Percentiles rank a stretch among this genome's conserved stretches.
phyloP scores from a whole-genome alignment of 2,113 vertebrate genomes.

The Pelodiscus sinensis region DNA sequence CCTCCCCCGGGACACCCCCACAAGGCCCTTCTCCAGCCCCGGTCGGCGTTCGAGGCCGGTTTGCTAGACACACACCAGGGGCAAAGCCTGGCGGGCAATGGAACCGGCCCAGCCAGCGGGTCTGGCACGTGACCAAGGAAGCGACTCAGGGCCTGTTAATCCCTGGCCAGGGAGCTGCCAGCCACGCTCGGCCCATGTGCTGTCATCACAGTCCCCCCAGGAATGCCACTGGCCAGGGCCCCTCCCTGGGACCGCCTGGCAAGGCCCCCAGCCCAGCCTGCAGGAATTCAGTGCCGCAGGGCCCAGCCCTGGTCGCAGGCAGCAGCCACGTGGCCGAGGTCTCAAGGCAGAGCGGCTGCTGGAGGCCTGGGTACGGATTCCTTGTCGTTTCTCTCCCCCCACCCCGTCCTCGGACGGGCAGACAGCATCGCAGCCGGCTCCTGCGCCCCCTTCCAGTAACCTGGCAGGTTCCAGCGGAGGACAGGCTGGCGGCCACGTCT shows the following conservation, averaged over 20 bases:
- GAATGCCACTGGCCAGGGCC: neutral
- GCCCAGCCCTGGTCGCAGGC: neutral
- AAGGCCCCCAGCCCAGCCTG: neutral
- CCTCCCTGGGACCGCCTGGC: neutral
- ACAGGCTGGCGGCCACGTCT: slow-evolving; percentile 85
- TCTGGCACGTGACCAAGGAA: neutral
- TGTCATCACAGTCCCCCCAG: neutral
- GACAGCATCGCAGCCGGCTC: neutral
- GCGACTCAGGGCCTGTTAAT: neutral
- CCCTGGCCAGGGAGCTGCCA: neutral
- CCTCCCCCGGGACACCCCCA: neutral
- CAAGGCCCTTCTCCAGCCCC: neutral
- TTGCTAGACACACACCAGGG: neutral
- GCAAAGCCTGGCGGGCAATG: neutral
- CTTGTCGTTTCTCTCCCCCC: rapidly evolving
- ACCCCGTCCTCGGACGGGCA: too few species aligned
- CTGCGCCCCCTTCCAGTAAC: slow-evolving; percentile 62
- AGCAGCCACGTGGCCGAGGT: neutral
- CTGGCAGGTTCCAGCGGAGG: slow-evolving; percentile 87
- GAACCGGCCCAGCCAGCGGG: neutral
- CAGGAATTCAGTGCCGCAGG: neutral
- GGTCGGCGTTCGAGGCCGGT: neutral
- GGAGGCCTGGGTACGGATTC: neutral
- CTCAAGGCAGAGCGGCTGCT: too few species aligned
- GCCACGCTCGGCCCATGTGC: rapidly evolving